Evolutionary conservation across 2,113 vertebrate genomes (phyloP), one percentile per base, ranked within the genome.

Genomic region (Phodopus roborovskii): DNA sequence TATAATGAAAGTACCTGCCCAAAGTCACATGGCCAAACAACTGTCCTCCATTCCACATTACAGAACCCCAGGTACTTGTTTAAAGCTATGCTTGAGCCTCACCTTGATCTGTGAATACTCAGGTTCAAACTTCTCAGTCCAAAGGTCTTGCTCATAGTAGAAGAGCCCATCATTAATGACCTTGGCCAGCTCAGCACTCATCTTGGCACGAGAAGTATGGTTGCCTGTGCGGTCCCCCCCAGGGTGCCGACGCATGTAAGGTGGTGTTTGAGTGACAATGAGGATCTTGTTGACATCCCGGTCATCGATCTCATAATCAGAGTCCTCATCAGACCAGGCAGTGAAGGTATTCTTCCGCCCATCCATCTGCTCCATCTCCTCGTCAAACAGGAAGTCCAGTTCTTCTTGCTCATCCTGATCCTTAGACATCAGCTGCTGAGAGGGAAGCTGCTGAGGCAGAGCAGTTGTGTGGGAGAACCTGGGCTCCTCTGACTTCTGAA

Each of bases 81-180:
- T 81, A 42, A 9, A 15, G 28, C 30, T 33, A 3, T 5, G 3
- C 13, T 10, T 0, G 0, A 83, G 78, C 66, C 98, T 99, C 97
- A 99, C 99, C 99, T 99, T 99, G 98, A 99, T 99, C 97, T 99
- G 99, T 0, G 99, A 99, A 92, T 99, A 99, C 96, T 99, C 99
- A 0, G 99, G 99, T 83, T 99, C 99, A 17, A 99, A 99, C 68
- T 99, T 99, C 98, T 99, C 99, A 0, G 99, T 99, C 99, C 99
- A 99, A 94, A 99, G 99, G 97, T 99, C 99, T 98, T 99, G 99
- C 92, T 99, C 99, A 0, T 99, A 99, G 98, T 99, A 99, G 98
- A 99, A 99, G 16, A 99, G 99, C 36, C 99, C 99, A 2, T 99
- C 99, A 0, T 99, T 99, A 98, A 99, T 99, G 73, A 99, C 99